Evolutionary conservation across 1,140 invertebrate genomes (phyloP).

Genomic region (Cyrtorhinus lividipennis): DNA sequence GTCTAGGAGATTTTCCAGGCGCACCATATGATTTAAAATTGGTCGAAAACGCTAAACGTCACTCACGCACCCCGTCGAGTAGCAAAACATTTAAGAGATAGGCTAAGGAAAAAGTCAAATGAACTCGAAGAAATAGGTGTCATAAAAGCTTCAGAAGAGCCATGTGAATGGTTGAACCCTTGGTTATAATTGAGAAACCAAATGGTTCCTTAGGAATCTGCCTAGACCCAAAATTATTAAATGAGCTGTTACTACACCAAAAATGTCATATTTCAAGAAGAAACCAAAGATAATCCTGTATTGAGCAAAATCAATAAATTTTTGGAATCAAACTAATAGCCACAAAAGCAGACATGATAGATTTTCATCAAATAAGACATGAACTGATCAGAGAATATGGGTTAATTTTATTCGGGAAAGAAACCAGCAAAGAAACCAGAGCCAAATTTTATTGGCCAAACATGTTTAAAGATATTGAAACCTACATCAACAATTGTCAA

Average conservation of each 20-base stretch:
- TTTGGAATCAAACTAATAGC: slow-evolving; percentile 1
- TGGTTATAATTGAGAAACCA: slow-evolving; percentile 12
- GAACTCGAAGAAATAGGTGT: slow-evolving; percentile 10
- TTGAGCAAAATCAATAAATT: background rate
- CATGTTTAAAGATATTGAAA: slow-evolving; percentile 10
- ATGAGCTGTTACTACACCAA: background rate
- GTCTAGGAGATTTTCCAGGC: slow-evolving; percentile 7
- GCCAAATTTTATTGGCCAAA: slow-evolving; percentile 11
- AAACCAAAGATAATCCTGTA: slow-evolving; percentile 4
- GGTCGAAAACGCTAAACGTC: background rate
- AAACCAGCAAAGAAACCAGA: background rate
- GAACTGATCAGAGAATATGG: background rate
- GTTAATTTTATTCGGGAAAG: slow-evolving; percentile 6
- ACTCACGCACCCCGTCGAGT: slow-evolving; percentile 7
- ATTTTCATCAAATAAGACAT: slow-evolving; percentile 10
- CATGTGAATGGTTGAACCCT: slow-evolving; percentile 13
- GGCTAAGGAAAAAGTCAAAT: slow-evolving; percentile 9
- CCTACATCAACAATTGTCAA: background rate
- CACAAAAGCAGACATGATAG: background rate
- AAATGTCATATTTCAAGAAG: slow-evolving; percentile 7
- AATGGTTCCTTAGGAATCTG: slow-evolving; percentile 7
- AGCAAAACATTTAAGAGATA: slow-evolving; percentile 12
- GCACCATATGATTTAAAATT: slow-evolving; percentile 10
- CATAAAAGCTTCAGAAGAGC: background rate
- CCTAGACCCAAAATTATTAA: slow-evolving; percentile 3